These are phyloP conservation scores for Colaptes auratus DNA, from an alignment of 2,113 vertebrate species.

Conservation along the genomic window DNA sequence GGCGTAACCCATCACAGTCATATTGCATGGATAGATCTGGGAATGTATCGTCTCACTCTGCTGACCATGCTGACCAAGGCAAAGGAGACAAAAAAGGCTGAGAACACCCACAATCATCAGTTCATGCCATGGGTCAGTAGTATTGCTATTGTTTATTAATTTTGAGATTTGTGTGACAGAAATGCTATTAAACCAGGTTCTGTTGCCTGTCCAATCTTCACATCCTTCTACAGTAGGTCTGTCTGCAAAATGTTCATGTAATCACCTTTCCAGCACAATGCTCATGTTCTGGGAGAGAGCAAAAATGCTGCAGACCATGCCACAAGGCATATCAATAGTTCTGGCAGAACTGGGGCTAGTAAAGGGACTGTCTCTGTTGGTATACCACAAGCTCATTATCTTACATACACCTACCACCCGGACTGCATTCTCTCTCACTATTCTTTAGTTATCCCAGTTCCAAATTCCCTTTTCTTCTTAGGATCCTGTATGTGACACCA, in stretches of 20 bases:
- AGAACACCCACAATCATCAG: not conserved
- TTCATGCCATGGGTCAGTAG: not conserved
- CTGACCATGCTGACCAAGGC: not conserved
- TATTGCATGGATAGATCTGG: not conserved
- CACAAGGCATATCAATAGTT: not conserved
- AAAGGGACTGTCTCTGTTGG: not conserved
- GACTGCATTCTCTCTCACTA: not conserved
- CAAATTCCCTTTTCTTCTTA: not conserved
- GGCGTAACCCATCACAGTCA: too few relatives aligned
- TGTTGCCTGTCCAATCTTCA: not conserved
- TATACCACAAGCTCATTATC: not conserved
- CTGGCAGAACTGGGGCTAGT: not conserved
- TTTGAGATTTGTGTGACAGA: not conserved
- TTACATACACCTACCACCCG: not conserved
- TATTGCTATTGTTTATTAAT: not conserved
- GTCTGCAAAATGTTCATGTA: not conserved
- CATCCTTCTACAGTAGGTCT: not conserved
- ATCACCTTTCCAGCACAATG: not conserved
- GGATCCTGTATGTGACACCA: not conserved
- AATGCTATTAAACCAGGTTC: not conserved
- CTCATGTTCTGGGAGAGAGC: accelerated
- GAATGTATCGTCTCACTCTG: not conserved
- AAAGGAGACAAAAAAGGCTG: not conserved
- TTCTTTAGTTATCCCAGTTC: not conserved
- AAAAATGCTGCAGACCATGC: not conserved